phyloP scores from a whole-genome alignment of 2,113 vertebrate species.

The Lucifuga dentata region DNA sequence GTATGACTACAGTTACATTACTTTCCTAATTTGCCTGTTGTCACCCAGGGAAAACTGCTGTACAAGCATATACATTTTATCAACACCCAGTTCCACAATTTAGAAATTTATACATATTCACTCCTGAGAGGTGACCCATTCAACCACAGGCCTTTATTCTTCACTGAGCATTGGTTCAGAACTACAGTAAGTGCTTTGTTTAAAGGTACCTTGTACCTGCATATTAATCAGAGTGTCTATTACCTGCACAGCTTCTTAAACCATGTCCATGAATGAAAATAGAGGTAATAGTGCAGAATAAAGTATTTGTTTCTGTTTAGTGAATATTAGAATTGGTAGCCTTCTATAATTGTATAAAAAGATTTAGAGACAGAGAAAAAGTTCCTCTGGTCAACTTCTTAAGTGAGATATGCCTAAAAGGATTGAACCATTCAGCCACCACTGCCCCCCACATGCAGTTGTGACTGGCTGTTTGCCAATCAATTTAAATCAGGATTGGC shows the following conservation, averaged over 20 bases:
- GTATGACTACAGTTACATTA: neutral
- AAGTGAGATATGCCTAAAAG: too few species aligned
- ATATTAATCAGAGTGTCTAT: conserved; percentile 5
- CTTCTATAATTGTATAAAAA: too few species aligned
- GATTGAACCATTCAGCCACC: too few species aligned
- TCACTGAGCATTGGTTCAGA: conserved; percentile 18
- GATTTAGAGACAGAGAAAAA: too few species aligned
- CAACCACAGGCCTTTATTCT: conserved; percentile 22
- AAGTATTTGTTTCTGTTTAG: neutral
- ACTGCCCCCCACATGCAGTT: too few species aligned
- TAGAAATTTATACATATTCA: conserved; percentile 17
- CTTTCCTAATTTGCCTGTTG: neutral
- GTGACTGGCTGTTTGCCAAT: too few species aligned
- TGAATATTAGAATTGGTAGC: too few species aligned
- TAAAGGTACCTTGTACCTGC: neutral
- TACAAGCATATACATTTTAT: conserved; percentile 10
- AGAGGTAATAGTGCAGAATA: neutral
- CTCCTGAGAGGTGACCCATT: conserved; percentile 12
- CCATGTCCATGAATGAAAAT: neutral
- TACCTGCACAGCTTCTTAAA: neutral
- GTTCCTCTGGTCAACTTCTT: too few species aligned
- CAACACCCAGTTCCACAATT: neutral
- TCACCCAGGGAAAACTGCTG: conserved; percentile 1
- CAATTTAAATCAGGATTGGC: too few species aligned
- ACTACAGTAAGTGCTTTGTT: conserved; percentile 20